Evolutionary conservation across 2,797 vertebrate genomes (phyloP), one percentile per base, ranked within the genome.

Genomic region (Microtus agrestis): DNA sequence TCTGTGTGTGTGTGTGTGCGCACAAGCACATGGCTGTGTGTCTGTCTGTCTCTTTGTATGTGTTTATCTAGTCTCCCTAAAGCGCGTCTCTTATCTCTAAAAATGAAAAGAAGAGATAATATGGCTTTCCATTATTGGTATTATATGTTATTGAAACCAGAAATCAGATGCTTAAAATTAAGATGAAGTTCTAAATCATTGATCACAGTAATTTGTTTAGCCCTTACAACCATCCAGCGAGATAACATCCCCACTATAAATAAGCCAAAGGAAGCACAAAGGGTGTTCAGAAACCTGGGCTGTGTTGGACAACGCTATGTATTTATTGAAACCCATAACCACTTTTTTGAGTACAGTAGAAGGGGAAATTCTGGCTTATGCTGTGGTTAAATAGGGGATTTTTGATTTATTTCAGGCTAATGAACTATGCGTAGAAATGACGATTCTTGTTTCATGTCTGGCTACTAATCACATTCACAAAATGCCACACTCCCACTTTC

Each of bases 181-280:
- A 65, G 67, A 86, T 31, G 9, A 14, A 46, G 34, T 92, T 94
- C 34, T 81, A 76, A 94, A 37, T 81, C 76, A 81, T 29, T 92
- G 59, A 69, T 61, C 2, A 43, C 19, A 90, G 27, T 54, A 71
- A 56, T 19, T 84, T 27, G 88, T n/a, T 84, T 91, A 89, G 54
- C 13, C 7, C 43, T 76, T 27, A 65, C 1, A 56, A 76, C 2
- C 43, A 48, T 79, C 9, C 31, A 74, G 1, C 14, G 37, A 91
- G 43, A 56, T 34, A 82, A 73, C 0, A 61, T 21, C 8, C 5
- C 5, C 27, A 43, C 61, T 79, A 23, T 17, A 77, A 27, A 77
- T 59, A 48, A 81, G 17, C 11, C 63, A 51, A 87, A 10, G 46
- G 63, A 84, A 40, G 9, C 56, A 46, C 63, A 78, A 79, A 79